Evolutionary conservation across 2,113 vertebrate species (phyloP).

Genomic region (Lipophrys pholis): DNA sequence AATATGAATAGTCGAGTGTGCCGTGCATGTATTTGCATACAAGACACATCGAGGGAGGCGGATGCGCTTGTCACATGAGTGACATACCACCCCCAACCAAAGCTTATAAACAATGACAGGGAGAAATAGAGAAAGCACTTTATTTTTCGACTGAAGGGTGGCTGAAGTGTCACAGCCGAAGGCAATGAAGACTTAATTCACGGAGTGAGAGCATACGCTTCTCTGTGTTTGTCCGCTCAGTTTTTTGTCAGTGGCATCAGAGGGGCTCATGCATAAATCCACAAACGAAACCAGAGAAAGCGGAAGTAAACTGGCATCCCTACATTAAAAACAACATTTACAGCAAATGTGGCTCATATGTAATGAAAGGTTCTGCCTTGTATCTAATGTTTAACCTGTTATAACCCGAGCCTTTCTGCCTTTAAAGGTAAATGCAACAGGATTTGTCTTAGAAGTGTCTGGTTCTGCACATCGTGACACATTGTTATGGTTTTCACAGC

Average conservation of each 20-base stretch:
- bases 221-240: not conserved
- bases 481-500: too few species aligned
- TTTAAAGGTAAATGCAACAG: too few species aligned
- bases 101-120: not conserved
- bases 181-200: not conserved
- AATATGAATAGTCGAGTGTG: constrained; percentile 50
- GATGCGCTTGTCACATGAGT: constrained; percentile 24
- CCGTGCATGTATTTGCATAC: constrained; percentile 38
- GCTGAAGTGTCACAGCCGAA: not conserved
- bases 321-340: too few species aligned
- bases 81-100: not conserved
- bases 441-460: too few species aligned
- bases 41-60: constrained; percentile 16
- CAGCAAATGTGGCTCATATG: too few species aligned
- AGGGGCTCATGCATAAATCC: not conserved
- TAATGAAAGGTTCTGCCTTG: too few species aligned
- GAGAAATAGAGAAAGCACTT: not conserved
- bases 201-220: not conserved
- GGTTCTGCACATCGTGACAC: too few species aligned
- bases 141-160: constrained; percentile 2
- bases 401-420: too few species aligned
- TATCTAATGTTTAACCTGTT: too few species aligned
- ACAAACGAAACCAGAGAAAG: not conserved
- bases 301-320: not conserved
- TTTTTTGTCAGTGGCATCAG: not conserved